phyloP scores from a whole-genome alignment of 2,797 vertebrate species.

The Eidolon dupreanum region DNA sequence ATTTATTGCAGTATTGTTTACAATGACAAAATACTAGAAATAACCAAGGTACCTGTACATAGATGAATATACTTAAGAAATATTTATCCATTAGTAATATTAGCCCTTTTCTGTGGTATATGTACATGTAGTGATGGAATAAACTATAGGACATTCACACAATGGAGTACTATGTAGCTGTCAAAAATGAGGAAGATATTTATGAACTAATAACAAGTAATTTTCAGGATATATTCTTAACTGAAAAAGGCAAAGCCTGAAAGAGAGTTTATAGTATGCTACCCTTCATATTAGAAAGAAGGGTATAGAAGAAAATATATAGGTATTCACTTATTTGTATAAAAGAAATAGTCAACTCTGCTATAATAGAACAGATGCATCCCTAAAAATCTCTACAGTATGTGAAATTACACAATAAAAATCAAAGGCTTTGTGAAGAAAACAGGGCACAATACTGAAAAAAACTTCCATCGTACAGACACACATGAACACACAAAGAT shows the following conservation, averaged over 20 bases:
- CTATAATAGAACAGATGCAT: not conserved
- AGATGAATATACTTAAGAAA: not conserved
- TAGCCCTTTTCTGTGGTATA: not conserved
- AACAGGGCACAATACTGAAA: not conserved
- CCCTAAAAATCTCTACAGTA: not conserved
- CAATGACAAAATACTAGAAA: not conserved
- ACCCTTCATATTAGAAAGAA: conserved; percentile 17
- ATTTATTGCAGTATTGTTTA: not conserved
- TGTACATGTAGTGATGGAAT: not conserved
- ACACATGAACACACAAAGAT: not conserved
- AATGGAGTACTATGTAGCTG: not conserved
- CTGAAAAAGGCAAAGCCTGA: not conserved
- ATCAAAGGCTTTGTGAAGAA: not conserved
- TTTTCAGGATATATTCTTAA: not conserved
- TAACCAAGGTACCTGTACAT: not conserved
- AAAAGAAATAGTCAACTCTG: not conserved
- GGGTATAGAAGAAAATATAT: not conserved
- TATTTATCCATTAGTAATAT: not conserved
- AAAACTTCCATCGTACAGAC: not conserved
- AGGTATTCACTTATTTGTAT: not conserved
- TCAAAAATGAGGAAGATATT: not conserved
- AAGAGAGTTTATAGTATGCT: not conserved
- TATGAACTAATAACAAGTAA: not conserved
- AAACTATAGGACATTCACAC: not conserved
- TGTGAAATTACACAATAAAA: conserved; percentile 38